Conservation (phyloP, 2,797 vertebrate species). For the Centroberyx gerrardi region DNA sequence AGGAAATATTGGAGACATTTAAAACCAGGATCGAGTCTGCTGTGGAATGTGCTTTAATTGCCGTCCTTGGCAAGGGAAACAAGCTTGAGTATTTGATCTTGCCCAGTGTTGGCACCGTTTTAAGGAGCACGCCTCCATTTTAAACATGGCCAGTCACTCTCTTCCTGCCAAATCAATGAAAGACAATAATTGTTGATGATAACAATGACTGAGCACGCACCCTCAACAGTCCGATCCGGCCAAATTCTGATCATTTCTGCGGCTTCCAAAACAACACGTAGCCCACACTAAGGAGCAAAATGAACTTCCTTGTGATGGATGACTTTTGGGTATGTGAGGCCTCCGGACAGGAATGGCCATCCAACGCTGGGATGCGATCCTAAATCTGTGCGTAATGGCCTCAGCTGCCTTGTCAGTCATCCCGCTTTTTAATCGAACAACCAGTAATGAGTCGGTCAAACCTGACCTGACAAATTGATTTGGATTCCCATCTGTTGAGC, state of each 20-base stretch:
- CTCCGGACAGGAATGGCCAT: conserved; percentile 66
- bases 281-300: conserved; percentile 76
- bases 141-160: conserved; percentile 69
- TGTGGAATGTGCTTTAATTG: conserved; percentile 85
- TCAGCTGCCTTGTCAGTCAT: conserved; percentile 86
- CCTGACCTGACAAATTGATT: conserved; percentile 85
- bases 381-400: conserved; percentile 78
- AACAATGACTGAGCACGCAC: conserved; percentile 75
- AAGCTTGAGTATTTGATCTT: conserved; percentile 80
- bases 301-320: conserved; percentile 84
- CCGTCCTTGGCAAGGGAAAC: conserved; percentile 76
- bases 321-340: conserved; percentile 71
- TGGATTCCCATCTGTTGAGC: conserved; percentile 80
- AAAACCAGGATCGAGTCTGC: conserved; percentile 77
- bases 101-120: conserved; percentile 74
- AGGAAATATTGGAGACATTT: conserved; percentile 86
- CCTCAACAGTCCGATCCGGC: conserved; percentile 49
- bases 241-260: conserved; percentile 79
- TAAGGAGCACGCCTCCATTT: conserved; percentile 64
- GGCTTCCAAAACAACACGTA: conserved; percentile 76
- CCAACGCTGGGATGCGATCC: conserved; percentile 72
- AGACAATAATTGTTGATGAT: conserved; percentile 80
- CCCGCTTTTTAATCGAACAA: conserved; percentile 76
- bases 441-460: conserved; percentile 78
- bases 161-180: conserved; percentile 78